Conservation (phyloP, 2,888 invertebrate genomes). For the Leptopilina myrica region DNA sequence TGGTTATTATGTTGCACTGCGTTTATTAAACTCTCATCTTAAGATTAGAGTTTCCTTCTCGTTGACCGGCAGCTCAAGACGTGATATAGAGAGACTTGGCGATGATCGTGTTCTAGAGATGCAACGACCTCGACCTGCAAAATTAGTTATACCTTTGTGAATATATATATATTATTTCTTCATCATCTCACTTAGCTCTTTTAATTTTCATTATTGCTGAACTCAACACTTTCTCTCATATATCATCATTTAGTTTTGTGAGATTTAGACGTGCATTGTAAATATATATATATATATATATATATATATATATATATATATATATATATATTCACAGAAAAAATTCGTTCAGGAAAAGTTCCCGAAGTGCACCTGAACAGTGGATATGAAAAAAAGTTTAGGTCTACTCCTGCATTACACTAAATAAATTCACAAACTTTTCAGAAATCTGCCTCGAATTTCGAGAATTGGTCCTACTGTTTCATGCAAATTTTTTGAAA, state of each 20-base stretch:
- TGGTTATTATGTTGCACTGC: background rate
- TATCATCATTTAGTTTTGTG: background rate
- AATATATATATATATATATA: no score
- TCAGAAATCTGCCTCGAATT: no score
- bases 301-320: no score
- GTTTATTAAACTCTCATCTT: background rate
- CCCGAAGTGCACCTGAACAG: no score
- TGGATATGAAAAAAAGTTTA: no score
- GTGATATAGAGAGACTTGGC: background rate
- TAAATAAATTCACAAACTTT: no score
- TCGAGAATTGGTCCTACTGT: no score
- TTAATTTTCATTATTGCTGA: background rate
- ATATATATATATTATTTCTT: background rate
- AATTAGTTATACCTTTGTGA: background rate
- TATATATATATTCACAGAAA: no score
- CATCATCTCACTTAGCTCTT: background rate
- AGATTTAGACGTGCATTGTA: no score
- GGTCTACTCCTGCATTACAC: no score
- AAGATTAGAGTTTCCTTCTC: background rate
- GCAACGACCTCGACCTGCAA: slow-evolving; percentile 26
- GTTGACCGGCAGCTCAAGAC: background rate
- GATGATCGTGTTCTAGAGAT: slow-evolving; percentile 12
- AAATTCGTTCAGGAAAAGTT: no score
- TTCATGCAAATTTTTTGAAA: no score
- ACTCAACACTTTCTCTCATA: background rate